phyloP scores from a whole-genome alignment of 2,888 invertebrate genomes.

The Athripsodes cinereus region DNA sequence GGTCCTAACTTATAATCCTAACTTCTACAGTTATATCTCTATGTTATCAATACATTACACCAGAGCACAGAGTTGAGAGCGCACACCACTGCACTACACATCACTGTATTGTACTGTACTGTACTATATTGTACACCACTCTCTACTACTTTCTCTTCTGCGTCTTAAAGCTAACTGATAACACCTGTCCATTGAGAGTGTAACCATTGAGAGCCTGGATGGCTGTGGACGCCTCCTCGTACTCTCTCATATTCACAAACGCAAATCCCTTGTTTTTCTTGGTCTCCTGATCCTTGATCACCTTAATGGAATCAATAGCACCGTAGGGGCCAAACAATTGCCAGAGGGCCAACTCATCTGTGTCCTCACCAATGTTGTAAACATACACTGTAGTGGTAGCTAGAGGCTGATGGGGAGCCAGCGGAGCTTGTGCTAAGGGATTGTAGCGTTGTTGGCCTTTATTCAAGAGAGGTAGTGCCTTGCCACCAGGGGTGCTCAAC shows the following conservation, averaged over 20 bases:
- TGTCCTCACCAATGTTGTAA: conserved; percentile 50
- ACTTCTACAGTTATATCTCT: too few species aligned
- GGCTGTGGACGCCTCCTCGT: conserved; percentile 50
- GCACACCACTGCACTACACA: too few species aligned
- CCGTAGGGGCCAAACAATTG: conserved; percentile 51
- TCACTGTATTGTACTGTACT: too few species aligned
- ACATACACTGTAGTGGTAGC: conserved; percentile 50
- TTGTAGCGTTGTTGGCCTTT: conserved; percentile 50
- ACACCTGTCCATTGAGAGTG: conserved; percentile 52
- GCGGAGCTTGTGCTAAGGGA: conserved; percentile 45
- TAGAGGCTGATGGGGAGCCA: conserved; percentile 39
- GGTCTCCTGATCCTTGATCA: conserved; percentile 50
- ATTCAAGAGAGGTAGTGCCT: conserved; percentile 48
- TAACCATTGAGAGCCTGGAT: conserved; percentile 51
- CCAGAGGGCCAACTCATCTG: conserved; percentile 49
- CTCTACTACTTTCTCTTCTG: conserved; percentile 40
- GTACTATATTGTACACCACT: too few species aligned
- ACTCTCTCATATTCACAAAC: conserved; percentile 51
- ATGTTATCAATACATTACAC: too few species aligned
- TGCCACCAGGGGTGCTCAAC: conserved; percentile 46
- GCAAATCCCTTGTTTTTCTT: conserved; percentile 53
- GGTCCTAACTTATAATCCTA: too few species aligned
- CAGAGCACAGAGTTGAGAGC: too few species aligned
- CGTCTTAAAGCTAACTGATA: conserved; percentile 53
- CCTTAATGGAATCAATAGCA: conserved; percentile 50